Conservation (phyloP, 2,888 invertebrate species). For the Diplazon laetatorius region DNA sequence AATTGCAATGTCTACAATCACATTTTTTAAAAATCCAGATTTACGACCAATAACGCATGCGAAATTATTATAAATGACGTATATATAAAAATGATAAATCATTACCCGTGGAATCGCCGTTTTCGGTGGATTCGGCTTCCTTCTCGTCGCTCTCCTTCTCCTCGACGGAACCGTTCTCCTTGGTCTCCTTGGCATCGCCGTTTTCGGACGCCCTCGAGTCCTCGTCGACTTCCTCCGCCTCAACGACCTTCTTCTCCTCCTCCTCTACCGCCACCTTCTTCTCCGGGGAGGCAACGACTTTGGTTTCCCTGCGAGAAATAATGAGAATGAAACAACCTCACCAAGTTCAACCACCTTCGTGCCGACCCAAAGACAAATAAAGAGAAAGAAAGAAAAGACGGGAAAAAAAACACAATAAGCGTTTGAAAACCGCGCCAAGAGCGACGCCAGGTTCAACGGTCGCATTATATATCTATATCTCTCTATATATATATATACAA, state of each 20-base stretch:
- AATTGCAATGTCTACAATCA: too few relatives aligned
- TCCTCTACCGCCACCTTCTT: slow-evolving; percentile 82
- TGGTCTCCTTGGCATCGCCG: slow-evolving; percentile 79
- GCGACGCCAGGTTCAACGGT: not conserved
- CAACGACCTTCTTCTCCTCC: slow-evolving; percentile 82
- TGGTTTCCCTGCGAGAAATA: slow-evolving; percentile 77
- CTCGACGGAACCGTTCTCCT: slow-evolving; percentile 82
- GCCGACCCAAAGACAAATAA: not conserved
- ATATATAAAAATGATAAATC: not conserved
- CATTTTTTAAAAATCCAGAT: too few relatives aligned
- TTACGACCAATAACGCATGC: too few relatives aligned
- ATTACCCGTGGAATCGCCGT: slow-evolving; percentile 82
- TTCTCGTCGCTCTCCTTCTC: slow-evolving; percentile 82
- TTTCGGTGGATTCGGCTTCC: slow-evolving; percentile 81
- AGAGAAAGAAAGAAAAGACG: not conserved
- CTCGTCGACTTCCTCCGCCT: slow-evolving; percentile 82
- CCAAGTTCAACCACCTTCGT: not conserved
- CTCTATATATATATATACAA: too few relatives aligned
- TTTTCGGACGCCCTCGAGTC: slow-evolving; percentile 82
- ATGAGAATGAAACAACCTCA: slow-evolving; percentile 30
- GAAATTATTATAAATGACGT: not conserved
- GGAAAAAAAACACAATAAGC: too few relatives aligned
- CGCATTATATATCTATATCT: too few relatives aligned
- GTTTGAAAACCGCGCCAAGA: too few relatives aligned
- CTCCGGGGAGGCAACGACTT: slow-evolving; percentile 81